Evolutionary conservation across 2,797 vertebrate species (phyloP), one percentile per base, ranked within the genome.

Genomic region (Microctenopoma lineatum): DNA sequence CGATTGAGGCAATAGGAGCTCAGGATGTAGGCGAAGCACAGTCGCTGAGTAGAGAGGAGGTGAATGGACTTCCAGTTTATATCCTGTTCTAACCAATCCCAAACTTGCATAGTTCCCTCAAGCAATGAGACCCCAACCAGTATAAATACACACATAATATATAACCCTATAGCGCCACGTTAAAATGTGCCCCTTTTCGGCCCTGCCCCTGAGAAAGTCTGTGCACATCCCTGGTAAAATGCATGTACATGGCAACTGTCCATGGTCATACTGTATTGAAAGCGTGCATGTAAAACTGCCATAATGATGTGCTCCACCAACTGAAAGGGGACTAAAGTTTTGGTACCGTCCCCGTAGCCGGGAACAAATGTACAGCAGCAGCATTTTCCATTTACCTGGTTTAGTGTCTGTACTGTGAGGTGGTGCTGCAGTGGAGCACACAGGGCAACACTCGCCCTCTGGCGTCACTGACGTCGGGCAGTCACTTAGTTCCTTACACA

Each of bases 401-500:
- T 66, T 25, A 45, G 44, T 8, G 53, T 81, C 50, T 59, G 58
- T 12, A 4, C n/a, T 34, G 29, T 11, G 64, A 50, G 54, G 59
- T 1, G 47, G 57, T 16, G 63, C 52, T 36, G 73, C 18, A 1
- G 58, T 27, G 1, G 46, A 72, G 68, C 84, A 88, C 64, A 71
- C 44, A 1, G 81, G 84, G 64, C 84, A 88, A 63, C 84, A 86
- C 63, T 84, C 38, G 32, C 86, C 77, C 58, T 66, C 59, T 0
- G 73, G 71, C 27, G 54, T 76, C 71, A 67, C 55, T 7, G 65
- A 39, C 10, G 55, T 15, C 26, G 12, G 70, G 62, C 81, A 82
- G 70, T 47, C 60, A 26, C 60, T 51, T 9, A 83, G 71, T 21
- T 88, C 80, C 67, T 88, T 80, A 66, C 82, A 86, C 68, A 79